phyloP scores from a whole-genome alignment of 2,888 invertebrate genomes.

The Dexiosoma caninum region DNA sequence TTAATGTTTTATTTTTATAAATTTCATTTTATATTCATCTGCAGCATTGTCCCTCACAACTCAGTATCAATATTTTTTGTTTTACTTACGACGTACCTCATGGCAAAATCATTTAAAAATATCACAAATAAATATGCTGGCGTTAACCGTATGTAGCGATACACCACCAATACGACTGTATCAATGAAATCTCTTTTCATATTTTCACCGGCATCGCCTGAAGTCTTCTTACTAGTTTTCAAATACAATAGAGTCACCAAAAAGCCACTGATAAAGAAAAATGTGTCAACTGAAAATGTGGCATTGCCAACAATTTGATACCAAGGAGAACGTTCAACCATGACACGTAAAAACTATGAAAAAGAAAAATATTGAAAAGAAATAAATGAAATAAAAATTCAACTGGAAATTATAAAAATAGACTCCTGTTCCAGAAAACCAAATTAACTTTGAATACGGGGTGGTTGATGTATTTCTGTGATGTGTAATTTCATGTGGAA shows the following conservation, averaged over 20 bases:
- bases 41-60: background rate
- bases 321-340: conserved; percentile 86
- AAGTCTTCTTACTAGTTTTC: conserved; percentile 79
- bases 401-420: background rate
- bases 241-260: conserved; percentile 86
- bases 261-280: conserved; percentile 91
- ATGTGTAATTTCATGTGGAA: too few species aligned
- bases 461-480: too few species aligned
- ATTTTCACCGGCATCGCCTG: conserved; percentile 68
- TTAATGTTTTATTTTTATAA: background rate
- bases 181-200: conserved; percentile 68
- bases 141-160: conserved; percentile 86
- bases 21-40: background rate
- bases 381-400: background rate
- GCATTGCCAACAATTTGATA: conserved; percentile 92
- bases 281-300: conserved; percentile 90
- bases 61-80: background rate
- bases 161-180: conserved; percentile 77
- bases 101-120: conserved; percentile 84
- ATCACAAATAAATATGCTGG: conserved; percentile 90
- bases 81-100: conserved; percentile 77
- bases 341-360: conserved; percentile 83
- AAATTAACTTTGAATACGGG: too few species aligned
- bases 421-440: background rate
- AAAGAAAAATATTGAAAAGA: background rate